phyloP scores from a whole-genome alignment of 2,888 invertebrate species.

The Hymenopus coronatus region DNA sequence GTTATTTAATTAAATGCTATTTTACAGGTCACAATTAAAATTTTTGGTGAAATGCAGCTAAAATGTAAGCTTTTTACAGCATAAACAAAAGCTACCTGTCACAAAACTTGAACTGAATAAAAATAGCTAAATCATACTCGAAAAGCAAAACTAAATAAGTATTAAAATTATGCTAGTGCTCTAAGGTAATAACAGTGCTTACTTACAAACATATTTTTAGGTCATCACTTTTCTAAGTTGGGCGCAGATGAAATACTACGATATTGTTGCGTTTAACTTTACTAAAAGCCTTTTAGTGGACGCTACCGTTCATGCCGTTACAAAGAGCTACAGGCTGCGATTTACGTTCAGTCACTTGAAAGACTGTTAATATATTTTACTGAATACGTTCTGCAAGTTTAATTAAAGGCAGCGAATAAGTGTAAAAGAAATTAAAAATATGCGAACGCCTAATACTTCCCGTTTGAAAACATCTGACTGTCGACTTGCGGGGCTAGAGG shows the following conservation, averaged over 20 bases:
- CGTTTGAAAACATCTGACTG: constrained; percentile 19
- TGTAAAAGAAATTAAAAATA: background rate
- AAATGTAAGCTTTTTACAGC: background rate
- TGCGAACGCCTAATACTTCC: constrained; percentile 7
- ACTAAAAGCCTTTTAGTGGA: background rate
- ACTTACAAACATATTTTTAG: background rate
- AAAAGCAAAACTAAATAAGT: background rate
- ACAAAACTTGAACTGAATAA: background rate
- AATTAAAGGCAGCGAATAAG: background rate
- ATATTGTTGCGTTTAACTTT: background rate
- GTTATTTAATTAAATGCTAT: background rate
- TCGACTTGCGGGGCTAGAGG: background rate
- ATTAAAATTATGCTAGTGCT: background rate
- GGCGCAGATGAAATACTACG: background rate
- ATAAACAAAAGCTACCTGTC: background rate
- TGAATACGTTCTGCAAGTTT: background rate
- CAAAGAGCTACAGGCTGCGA: background rate
- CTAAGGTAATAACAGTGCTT: background rate
- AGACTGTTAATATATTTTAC: background rate
- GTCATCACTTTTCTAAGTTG: background rate
- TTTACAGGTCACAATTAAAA: background rate
- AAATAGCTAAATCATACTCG: background rate
- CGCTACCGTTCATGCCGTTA: background rate
- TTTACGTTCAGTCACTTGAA: background rate
- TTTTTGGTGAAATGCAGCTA: background rate